Conservation (phyloP, 1,140 invertebrate genomes). For the Eriocheir sinensis region DNA sequence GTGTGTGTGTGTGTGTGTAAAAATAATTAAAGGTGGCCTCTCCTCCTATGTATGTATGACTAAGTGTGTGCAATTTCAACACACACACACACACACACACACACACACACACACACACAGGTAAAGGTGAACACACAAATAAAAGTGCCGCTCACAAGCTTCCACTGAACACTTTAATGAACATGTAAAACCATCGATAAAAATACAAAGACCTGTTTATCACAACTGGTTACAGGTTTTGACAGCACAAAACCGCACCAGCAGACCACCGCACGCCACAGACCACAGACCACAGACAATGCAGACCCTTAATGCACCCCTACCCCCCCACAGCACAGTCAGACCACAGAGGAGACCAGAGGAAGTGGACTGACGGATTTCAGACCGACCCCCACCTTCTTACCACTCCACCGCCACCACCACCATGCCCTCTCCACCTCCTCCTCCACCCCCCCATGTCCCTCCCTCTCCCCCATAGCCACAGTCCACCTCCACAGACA, state of each 20-base stretch:
- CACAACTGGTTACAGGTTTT: conserved; percentile 71
- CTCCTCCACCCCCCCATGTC: background rate
- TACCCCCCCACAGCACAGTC: background rate
- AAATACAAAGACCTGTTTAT: conserved; percentile 72
- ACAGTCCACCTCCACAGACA: no score
- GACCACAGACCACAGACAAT: background rate
- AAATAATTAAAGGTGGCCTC: no score
- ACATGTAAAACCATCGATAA: conserved; percentile 74
- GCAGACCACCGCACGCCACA: background rate
- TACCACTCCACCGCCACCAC: background rate
- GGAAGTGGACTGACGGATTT: no score
- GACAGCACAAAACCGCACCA: conserved; percentile 59
- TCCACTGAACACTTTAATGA: conserved; percentile 74
- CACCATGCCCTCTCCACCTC: background rate
- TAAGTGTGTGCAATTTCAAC: background rate
- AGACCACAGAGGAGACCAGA: background rate
- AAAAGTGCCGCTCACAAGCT: background rate
- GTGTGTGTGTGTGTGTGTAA: background rate
- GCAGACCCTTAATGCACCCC: background rate
- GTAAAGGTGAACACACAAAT: background rate
- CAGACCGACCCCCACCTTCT: background rate
- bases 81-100: background rate
- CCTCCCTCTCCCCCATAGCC: background rate
- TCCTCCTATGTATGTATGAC: background rate
- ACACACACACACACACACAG: background rate